Percentiles rank a stretch among this genome's conserved stretches.
Conservation (phyloP, 2,888 invertebrate species). For the Brachyptera putata region DNA sequence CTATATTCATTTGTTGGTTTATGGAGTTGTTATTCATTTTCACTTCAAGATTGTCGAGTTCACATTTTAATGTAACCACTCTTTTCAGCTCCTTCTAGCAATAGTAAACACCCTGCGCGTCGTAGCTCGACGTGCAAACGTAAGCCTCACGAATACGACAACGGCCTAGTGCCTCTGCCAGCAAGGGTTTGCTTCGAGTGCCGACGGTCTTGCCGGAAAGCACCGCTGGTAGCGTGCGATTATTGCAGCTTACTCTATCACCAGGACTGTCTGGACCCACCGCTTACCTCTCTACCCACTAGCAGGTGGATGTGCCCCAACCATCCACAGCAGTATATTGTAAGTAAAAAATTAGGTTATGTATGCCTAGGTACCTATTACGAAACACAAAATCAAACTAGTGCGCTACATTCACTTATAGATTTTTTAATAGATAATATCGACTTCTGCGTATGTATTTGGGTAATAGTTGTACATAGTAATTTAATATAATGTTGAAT, state of each 20-base stretch:
- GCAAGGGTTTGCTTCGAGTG: conserved; percentile 83
- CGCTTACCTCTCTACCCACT: conserved; percentile 79
- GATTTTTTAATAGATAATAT: too few relatives aligned
- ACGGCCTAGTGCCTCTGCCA: conserved; percentile 74
- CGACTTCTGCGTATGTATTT: too few relatives aligned
- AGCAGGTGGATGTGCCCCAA: conserved; percentile 98
- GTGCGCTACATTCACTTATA: too few relatives aligned
- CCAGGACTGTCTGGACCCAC: conserved; percentile 88
- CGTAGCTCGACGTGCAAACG: conserved; percentile 7
- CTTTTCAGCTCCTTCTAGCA: too few relatives aligned
- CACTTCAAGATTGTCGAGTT: too few relatives aligned
- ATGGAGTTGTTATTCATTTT: too few relatives aligned
- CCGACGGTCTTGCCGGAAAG: conserved; percentile 51
- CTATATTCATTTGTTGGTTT: too few relatives aligned
- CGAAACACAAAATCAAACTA: not conserved
- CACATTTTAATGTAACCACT: too few relatives aligned
- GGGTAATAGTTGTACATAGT: too few relatives aligned
- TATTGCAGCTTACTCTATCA: conserved; percentile 89
- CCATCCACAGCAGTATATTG: conserved; percentile 86
- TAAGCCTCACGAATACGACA: conserved; percentile 51
- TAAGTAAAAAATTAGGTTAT: conserved; percentile 44
- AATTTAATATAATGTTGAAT: too few relatives aligned
- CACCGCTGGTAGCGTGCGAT: conserved; percentile 87
- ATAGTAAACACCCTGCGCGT: not conserved
- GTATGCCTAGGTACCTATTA: not conserved